Conservation (phyloP, 2,113 vertebrate species). For the Notarius quadriscutis region DNA sequence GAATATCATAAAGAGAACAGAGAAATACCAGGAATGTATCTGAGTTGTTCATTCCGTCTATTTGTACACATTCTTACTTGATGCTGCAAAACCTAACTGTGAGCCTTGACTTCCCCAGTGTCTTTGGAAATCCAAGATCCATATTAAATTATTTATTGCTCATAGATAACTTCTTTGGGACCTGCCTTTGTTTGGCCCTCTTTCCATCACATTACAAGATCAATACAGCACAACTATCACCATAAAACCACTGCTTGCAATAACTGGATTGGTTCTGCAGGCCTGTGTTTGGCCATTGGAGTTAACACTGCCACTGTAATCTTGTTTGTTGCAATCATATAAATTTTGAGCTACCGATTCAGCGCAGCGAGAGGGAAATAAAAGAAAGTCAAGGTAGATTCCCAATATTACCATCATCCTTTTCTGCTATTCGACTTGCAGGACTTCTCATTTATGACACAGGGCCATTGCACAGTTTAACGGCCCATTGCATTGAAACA, state of each 20-base stretch:
- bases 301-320: slow-evolving; percentile 66
- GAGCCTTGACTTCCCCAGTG: slow-evolving; percentile 34
- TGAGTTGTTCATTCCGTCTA: not conserved
- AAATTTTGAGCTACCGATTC: slow-evolving; percentile 65
- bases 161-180: slow-evolving; percentile 41
- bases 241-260: slow-evolving; percentile 64
- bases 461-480: slow-evolving; percentile 46
- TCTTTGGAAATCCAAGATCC: slow-evolving; percentile 54
- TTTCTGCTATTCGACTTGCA: slow-evolving; percentile 32
- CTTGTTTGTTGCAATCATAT: slow-evolving; percentile 66
- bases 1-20: slow-evolving; percentile 12
- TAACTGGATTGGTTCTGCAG: slow-evolving; percentile 69
- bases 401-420: slow-evolving; percentile 40
- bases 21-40: slow-evolving; percentile 36
- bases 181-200: slow-evolving; percentile 53
- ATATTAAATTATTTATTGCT: slow-evolving; percentile 55
- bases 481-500: slow-evolving; percentile 32
- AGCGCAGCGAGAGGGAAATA: slow-evolving; percentile 16
- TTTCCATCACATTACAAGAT: slow-evolving; percentile 57
- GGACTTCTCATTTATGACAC: slow-evolving; percentile 40
- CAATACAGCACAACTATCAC: slow-evolving; percentile 71
- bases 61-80: not conserved
- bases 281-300: slow-evolving; percentile 60
- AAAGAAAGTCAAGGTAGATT: slow-evolving; percentile 41
- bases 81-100: slow-evolving; percentile 44